Base-by-base conservation (phyloP, 2,113 vertebrate species). In the Propithecus coquereli region DNA sequence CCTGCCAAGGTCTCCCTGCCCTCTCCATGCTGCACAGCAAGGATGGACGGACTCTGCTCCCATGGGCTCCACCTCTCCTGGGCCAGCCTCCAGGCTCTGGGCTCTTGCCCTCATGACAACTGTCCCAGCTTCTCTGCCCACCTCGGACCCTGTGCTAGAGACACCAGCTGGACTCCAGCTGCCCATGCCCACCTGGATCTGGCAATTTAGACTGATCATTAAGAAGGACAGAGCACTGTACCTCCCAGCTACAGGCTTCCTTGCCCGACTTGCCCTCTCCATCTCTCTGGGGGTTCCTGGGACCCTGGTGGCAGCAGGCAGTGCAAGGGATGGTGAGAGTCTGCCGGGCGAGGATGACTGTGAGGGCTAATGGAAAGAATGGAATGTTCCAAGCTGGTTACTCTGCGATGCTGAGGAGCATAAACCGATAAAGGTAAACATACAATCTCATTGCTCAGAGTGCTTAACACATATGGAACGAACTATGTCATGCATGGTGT, bases 191-290 rank as follows among this genome's bases (percentile, higher is more conserved):
- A 40, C 54, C 16, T 2, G 32, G 23, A 40, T 11, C 79, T 82
- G 37, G 30, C 5, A 2, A 59, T 47, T 40, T 25, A 50, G 27
- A 65, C 23, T 30, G 45, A 68, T 16, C 30, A 17, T 34, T 5
- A 68, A 30, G 8, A 13, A 6, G 10, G 7, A 50, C 45, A 34
- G 10, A 1, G 2, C 3, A 4, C 9, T 4, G 5, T 9, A 1
- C 52, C 32, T n/a, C 86, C 17, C 8, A 5, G 45, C 30, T 16
- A 50, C 2, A 3, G 22, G 47, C 20, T 74, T 18, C n/a, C 34
- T 40, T 34, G 20, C 34, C 73, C 43, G 5, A 22, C 0, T 6
- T 1, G 3, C 2, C 32, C 10, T 47, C 14, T 79, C 65, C 14
- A 17, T 1, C 32, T 54, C 2, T 0, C 77, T 20, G 8, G 5